phyloP scores from a whole-genome alignment of 2,797 vertebrate species.

The Lutjanus campechanus region DNA sequence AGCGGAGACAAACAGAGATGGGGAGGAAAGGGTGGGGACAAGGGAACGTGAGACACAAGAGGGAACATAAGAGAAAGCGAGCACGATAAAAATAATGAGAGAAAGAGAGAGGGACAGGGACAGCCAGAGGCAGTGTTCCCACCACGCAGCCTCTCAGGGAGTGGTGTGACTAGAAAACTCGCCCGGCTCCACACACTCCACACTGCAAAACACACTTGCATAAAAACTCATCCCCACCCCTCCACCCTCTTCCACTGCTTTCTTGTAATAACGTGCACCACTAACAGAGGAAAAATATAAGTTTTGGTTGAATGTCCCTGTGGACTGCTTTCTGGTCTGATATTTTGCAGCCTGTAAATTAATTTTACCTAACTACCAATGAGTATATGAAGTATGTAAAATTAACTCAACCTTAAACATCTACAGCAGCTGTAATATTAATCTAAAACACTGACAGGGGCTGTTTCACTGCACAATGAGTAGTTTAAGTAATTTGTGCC shows the following conservation, averaged over 20 bases:
- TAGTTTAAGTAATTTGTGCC: too few species aligned
- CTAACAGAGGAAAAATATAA: constrained; percentile 54
- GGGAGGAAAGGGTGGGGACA: constrained; percentile 70
- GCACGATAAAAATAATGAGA: constrained; percentile 78
- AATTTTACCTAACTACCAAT: too few species aligned
- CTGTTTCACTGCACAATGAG: too few species aligned
- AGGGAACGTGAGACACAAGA: constrained; percentile 70
- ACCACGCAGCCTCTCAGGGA: constrained; percentile 79
- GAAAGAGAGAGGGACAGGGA: constrained; percentile 74
- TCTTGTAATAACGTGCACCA: constrained; percentile 65
- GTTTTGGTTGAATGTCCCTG: constrained; percentile 60
- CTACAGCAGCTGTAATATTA: too few species aligned
- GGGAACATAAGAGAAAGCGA: constrained; percentile 70
- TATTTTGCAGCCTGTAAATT: constrained; percentile 38
- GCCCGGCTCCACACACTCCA: constrained; percentile 51
- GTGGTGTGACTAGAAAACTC: constrained; percentile 75
- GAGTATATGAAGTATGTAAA: too few species aligned
- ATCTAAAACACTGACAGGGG: too few species aligned
- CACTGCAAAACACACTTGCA: constrained; percentile 58
- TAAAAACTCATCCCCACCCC: constrained; percentile 43
- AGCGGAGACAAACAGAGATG: constrained; percentile 72
- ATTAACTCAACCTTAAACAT: too few species aligned
- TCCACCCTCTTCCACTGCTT: constrained; percentile 36
- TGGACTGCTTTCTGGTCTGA: constrained; percentile 35
- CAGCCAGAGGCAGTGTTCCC: constrained; percentile 81